Base-by-base conservation (phyloP, 2,888 invertebrate genomes). In the Lycophotia porphyrea region DNA sequence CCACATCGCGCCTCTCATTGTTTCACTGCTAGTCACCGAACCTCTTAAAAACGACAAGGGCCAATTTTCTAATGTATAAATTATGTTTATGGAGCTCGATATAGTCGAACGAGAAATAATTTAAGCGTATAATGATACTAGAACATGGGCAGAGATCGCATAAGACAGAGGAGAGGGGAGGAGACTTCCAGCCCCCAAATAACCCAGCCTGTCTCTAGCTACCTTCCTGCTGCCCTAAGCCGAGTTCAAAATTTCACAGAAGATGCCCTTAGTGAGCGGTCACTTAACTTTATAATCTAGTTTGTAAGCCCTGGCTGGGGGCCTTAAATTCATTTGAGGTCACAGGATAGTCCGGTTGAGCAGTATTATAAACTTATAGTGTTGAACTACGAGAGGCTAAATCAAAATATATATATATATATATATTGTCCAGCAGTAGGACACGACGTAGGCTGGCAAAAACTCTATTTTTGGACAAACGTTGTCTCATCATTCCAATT, bases 1-100 rank as follows among this genome's bases (percentile, higher is more conserved):
- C 92, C 91, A 89, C 90, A 82, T 85, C 86, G 91, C 89, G 92
- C 92, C 92, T 93, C 93, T 85, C 87, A 93, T 93, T 94, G 93
- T 93, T 91, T 84, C 78, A 84, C 79, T 52, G 67, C 72, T 74
- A 80, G 55, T 79, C 84, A 74, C 77, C 52, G 36, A 79, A 80
- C 78, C 71, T 76, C 75, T 77, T 82, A 78, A 78, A 84, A 71
- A 75, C 70, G 64, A 81, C 79, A 71, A 78, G 80, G 84, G 84
- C 71, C 87, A 87, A 81, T 85, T 78, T 78, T 76, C 66, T 83
- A 83, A 80, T 80, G 52, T 64, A 75, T 63, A 69, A 77, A 83
- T 81, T 84, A 71, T 47, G 63, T 71, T 61, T 71, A 84, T 73
- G 27, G 55, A 58, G 15, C 67, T 44, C 34, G 34, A 71, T 76